Conservation (phyloP, 2,113 vertebrate species). For the Grammomys dolichurus region DNA sequence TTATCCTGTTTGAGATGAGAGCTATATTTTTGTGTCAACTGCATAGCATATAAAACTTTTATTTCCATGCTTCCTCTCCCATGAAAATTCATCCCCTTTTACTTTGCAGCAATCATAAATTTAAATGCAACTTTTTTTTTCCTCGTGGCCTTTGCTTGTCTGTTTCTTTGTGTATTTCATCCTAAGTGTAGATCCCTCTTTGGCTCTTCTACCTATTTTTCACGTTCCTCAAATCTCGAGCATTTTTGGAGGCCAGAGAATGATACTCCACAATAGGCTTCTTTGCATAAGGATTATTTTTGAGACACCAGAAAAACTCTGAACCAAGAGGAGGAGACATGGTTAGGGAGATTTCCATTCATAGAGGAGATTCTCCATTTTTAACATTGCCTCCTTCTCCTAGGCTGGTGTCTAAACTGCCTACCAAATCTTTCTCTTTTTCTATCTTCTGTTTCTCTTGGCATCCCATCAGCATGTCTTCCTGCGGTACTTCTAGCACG, state of each 20-base stretch:
- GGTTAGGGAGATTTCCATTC: neutral
- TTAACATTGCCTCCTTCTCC: neutral
- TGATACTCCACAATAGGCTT: neutral
- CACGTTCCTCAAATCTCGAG: neutral
- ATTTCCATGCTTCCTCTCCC: neutral
- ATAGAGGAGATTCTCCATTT: neutral
- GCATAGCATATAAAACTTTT: neutral
- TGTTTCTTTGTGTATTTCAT: constrained; percentile 16
- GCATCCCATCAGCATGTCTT: neutral
- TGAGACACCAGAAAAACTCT: constrained; percentile 5
- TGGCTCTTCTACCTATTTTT: constrained; percentile 34
- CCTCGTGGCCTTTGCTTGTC: neutral
- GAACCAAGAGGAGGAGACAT: neutral
- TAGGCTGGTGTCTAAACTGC: neutral
- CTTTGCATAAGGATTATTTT: constrained; percentile 40
- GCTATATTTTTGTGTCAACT: neutral
- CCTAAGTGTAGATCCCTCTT: neutral
- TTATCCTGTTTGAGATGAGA: neutral
- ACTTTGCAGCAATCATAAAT: neutral
- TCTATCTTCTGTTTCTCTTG: neutral
- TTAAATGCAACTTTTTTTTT: neutral
- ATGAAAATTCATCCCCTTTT: neutral
- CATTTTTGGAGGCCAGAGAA: neutral
- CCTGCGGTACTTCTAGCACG: neutral
- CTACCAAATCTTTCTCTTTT: neutral